Evolutionary conservation across 2,113 vertebrate genomes (phyloP), one percentile per base, ranked within the genome.

Genomic region (Chrysemys picta): DNA sequence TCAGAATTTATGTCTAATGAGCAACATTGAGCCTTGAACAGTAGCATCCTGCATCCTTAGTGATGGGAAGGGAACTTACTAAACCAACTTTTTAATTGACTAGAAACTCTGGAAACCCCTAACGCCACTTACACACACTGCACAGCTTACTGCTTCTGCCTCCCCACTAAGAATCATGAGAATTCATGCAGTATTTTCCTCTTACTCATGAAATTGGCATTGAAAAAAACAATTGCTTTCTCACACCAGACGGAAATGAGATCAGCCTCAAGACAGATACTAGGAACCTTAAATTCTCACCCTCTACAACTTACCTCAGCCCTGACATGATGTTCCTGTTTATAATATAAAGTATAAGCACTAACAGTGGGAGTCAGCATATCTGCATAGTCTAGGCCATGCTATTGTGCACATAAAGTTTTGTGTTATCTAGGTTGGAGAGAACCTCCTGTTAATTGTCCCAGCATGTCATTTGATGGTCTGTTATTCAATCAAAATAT

Each of bases 81-180:
- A 75, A 91, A 47, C 86, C 88, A 96, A 95, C 91, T 96, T 97
- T 96, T 96, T 89, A 97, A 96, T 96, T 96, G 94, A 94, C 81
- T 93, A 89, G 88, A 69, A 96, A 97, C 80, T 79, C 52, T 93
- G 85, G 82, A 96, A 98, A 87, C 91, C 38, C 95, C 96, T 52
- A 75, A 96, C 93, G 94, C 95, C 96, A 97, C 24, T 0, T 79
- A 92, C 5, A 82, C 95, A 96, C 88, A 54, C 53, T 79, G 54
- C 93, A 95, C 89, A 97, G 89, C 76, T 95, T 90, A 72, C 75
- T 79, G 42, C 65, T 88, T 84, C 69, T 72, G 85, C 50, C 90
- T 96, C 89, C 92, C 92, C 91, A 82, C 89, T 27, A 96, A 94
- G 91, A 95, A 92, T 75, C 83, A 92, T 47, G 27, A 91, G 79